Evolutionary conservation across 2,113 vertebrate species (phyloP), one percentile per base, ranked within the genome.

Genomic region (Oceanodroma tethys): DNA sequence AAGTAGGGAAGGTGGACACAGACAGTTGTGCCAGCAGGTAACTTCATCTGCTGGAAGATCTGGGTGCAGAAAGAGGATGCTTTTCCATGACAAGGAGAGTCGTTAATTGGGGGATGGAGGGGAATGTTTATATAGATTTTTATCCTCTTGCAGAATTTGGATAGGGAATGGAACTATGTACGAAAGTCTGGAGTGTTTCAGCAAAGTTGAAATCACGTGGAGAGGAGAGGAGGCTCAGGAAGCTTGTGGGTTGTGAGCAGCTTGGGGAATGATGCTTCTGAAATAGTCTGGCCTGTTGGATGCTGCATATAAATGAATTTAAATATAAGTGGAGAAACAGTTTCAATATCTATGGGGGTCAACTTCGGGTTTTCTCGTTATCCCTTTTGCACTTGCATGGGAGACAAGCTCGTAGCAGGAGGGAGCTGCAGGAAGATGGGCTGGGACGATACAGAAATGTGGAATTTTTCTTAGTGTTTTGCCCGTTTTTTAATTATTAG

Each of bases 121-220:
- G 32, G 0, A 9, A 27, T 3, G 5, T 16, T 78, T 65, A 3
- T 67, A 0, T 25, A 2, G 8, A 2, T 30, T 7, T 58, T 76
- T 56, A 42, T 63, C 27, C 47, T 70, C 36, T 50, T 66, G 42
- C 15, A 90, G 38, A 81, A 76, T 26, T 88, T 81, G 38, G 12
- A 4, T 23, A 30, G 38, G 16, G 29, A 25, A 50, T 76, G 29
- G 56, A 94, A 90, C 29, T 11, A 38, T 3, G 4, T 7, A 2
- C 36, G 3, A 6, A 87, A 59, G 21, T 43, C 43, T 15, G 2
- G 59, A 62, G 40, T 58, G 29, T 66, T 93, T 62, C 32, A 47
- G 13, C 15, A 13, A 68, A 76, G 66, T 23, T 53, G 48, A 50
- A 71, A 19, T 53, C 18, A 6, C 8, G 3, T 22, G 16, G 38